Evolutionary conservation across 30 jellyfish, hydroid and myxozoan species (phyloP).

Genomic region (Nemopilema nomurai): DNA sequence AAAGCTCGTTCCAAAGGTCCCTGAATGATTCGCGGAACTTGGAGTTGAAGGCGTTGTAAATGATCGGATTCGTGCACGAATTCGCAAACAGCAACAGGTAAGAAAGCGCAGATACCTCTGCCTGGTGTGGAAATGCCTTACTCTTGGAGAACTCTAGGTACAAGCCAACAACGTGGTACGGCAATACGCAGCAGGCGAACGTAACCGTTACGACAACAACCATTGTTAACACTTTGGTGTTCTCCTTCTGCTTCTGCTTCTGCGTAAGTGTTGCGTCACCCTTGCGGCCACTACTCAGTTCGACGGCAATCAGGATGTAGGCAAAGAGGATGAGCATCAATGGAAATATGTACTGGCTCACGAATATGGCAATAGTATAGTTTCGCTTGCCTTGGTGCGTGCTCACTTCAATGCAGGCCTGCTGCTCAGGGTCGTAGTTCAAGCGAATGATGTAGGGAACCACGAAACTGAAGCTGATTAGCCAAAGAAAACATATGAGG

Average conservation of each 20-base stretch:
- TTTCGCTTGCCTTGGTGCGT: conserved; percentile 68
- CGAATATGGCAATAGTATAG: conserved; percentile 86
- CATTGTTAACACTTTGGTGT: conserved; percentile 85
- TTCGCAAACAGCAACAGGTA: conserved; percentile 76
- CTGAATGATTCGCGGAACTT: conserved; percentile 84
- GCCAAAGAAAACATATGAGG: conserved; percentile 79
- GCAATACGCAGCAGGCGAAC: conserved; percentile 89
- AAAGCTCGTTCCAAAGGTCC: conserved; percentile 56
- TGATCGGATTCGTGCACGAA: conserved; percentile 87
- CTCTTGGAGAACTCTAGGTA: conserved; percentile 57
- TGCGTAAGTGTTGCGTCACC: conserved; percentile 51
- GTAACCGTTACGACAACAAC: conserved; percentile 84
- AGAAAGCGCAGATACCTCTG: conserved; percentile 45
- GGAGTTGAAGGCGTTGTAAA: conserved; percentile 87
- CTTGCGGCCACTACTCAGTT: conserved; percentile 53
- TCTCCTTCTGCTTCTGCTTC: conserved; percentile 71
- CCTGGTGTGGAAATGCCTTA: conserved; percentile 40
- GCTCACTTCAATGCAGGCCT: conserved; percentile 60
- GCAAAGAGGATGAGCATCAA: conserved; percentile 76
- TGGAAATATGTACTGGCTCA: conserved; percentile 89
- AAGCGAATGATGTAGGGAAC: conserved; percentile 83
- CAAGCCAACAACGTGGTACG: conserved; percentile 82
- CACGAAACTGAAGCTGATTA: conserved; percentile 79
- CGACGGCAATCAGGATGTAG: conserved; percentile 70
- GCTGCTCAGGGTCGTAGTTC: conserved; percentile 32